Base-by-base conservation (phyloP, 2,888 invertebrate species). In the Cactoblastis cactorum region DNA sequence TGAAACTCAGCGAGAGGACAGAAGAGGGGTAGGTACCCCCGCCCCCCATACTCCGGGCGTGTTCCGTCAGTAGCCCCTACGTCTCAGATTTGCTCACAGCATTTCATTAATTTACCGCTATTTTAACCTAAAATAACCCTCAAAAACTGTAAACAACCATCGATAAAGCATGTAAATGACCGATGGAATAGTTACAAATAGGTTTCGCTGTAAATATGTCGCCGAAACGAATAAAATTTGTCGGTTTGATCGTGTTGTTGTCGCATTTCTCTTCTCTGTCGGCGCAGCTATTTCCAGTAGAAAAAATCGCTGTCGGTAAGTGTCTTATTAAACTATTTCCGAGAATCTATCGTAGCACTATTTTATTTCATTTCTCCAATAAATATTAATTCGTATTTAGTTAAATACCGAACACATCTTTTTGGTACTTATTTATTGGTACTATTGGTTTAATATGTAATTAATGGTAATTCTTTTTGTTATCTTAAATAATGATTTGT, bases 81-180 rank as follows among this genome's bases (percentile, higher is more conserved):
- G 87, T 85, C 86, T 81, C 82, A 84, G 84, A 83, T 85, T 86
- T 80, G 86, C 74, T 73, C 86, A 74, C 85, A 87, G 84, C 86
- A 86, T 86, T 82, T 79, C 71, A 63, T 63, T 69, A 59, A 62
- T 71, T 74, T 73, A 73, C 66, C 71, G 64, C 58, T 53, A 66
- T 59, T 61, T 62, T 65, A 65, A 68, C 58, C 51, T 51, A 56
- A 58, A 56, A 65, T 59, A 68, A 63, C 62, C 55, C 53, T 56
- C 59, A 53, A 53, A 57, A 58, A 62, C 60, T 51, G 51, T 50
- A 50, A 53, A 53, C 53, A 52, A 38, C 34, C 50, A 50, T 45
- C 41, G 60, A 67, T 11, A 11, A 43, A 43, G 56, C 61, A 70
- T 71, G 69, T 66, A 55, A 65, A 54, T 43, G 6, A 14, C 48